Percentiles rank a stretch among this genome's conserved stretches.
Evolutionary conservation across 2,888 invertebrate genomes (phyloP).

Genomic region (Heliconius ethilla): DNA sequence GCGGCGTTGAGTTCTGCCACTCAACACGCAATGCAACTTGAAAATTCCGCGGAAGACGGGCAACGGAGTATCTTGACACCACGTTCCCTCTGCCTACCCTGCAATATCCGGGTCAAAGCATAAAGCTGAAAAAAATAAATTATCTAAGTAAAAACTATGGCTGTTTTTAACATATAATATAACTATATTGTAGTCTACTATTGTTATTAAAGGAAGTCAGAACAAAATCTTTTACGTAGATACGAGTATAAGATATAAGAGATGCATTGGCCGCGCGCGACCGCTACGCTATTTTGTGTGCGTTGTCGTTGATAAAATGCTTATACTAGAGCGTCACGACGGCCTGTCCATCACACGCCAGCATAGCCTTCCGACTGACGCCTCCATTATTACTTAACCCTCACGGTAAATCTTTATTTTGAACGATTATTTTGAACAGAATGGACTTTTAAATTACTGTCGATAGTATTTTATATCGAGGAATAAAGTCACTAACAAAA

Average conservation of each 20-base stretch:
- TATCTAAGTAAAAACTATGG: not conserved
- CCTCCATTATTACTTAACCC: constrained; percentile 38
- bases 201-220: not conserved
- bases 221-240: constrained; percentile 27
- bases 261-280: constrained; percentile 27
- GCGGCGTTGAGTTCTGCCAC: no score
- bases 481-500: not conserved
- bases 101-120: no score
- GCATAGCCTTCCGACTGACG: constrained; percentile 49
- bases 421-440: no score
- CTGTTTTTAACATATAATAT: not conserved
- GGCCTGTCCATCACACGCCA: constrained; percentile 63
- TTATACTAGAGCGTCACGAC: constrained; percentile 71
- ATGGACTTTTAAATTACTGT: no score
- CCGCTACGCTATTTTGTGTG: constrained; percentile 45
- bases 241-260: constrained; percentile 19
- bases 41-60: no score
- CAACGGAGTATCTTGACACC: no score
- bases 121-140: no score
- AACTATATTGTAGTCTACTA: not conserved
- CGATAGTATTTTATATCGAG: not conserved
- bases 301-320: constrained; percentile 77
- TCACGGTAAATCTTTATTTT: constrained; percentile 7
- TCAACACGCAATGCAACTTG: no score
- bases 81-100: no score